phyloP scores from a whole-genome alignment of 2,888 invertebrate species.

The Caenorhabditis imperialis region DNA sequence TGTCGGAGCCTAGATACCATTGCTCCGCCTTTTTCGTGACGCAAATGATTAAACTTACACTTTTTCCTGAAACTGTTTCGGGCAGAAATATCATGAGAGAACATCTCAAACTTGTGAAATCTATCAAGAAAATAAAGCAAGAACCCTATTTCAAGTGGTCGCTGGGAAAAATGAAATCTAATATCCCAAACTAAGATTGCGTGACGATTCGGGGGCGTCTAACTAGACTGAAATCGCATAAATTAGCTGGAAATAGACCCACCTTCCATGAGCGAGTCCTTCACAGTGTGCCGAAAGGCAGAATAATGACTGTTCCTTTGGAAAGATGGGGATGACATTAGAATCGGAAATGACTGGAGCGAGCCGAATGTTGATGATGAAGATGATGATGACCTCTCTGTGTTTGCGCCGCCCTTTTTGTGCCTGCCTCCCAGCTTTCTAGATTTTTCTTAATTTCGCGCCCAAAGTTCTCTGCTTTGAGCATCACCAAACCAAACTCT shows the following conservation, averaged over 20 bases:
- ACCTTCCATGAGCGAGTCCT: slow-evolving; percentile 32
- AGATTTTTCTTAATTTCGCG: slow-evolving; percentile 16
- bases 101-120: slow-evolving; percentile 5
- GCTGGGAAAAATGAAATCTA: slow-evolving; percentile 17
- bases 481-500: background rate
- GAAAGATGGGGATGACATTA: slow-evolving; percentile 16
- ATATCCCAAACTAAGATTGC: slow-evolving; percentile 20
- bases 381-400: slow-evolving; percentile 27
- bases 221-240: too few relatives aligned
- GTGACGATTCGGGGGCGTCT: too few relatives aligned
- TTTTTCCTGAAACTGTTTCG: slow-evolving; percentile 8
- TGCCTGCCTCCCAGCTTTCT: background rate
- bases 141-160: too few relatives aligned
- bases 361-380: slow-evolving; percentile 1
- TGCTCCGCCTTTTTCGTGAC: background rate
- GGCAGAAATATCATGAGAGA: slow-evolving; percentile 6
- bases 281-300: slow-evolving; percentile 14
- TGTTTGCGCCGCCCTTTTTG: slow-evolving; percentile 27
- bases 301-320: slow-evolving; percentile 8
- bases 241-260: too few relatives aligned
- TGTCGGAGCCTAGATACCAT: background rate
- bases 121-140: slow-evolving; percentile 9
- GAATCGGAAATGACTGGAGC: slow-evolving; percentile 24
- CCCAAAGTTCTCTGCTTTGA: slow-evolving; percentile 25
- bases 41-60: slow-evolving; percentile 10